Conservation (phyloP, 2,888 invertebrate species). For the Andrena fulva region DNA sequence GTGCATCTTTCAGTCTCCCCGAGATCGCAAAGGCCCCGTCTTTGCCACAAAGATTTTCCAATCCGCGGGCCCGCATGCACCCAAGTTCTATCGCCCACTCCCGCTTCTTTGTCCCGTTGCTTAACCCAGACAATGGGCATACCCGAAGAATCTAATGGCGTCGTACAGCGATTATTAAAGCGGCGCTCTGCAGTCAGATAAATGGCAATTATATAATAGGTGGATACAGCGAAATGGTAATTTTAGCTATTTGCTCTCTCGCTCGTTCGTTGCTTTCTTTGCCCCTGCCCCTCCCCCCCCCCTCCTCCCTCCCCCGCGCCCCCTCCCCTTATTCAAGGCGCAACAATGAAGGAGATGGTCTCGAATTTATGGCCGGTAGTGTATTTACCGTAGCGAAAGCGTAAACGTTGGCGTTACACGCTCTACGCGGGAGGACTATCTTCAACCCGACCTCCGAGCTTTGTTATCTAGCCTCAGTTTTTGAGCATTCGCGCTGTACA, state of each 20-base stretch:
- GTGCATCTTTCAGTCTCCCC: neutral
- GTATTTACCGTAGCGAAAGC: slow-evolving; percentile 23
- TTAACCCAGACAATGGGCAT: slow-evolving; percentile 16
- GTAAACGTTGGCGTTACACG: slow-evolving; percentile 18
- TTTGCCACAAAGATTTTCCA: neutral
- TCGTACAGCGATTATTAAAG: slow-evolving; percentile 45
- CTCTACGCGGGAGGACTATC: slow-evolving; percentile 11
- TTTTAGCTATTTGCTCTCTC: slow-evolving; percentile 18
- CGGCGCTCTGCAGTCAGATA: slow-evolving; percentile 18
- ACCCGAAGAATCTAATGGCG: slow-evolving; percentile 29
- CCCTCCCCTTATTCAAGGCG: neutral
- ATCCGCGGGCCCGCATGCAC: neutral
- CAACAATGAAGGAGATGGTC: slow-evolving; percentile 25
- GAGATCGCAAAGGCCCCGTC: neutral
- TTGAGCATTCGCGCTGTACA: slow-evolving; percentile 18
- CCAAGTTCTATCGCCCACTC: slow-evolving; percentile 7
- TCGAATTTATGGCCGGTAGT: slow-evolving; percentile 24
- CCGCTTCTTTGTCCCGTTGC: slow-evolving; percentile 8
- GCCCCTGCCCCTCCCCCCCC: neutral
- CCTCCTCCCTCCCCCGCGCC: neutral
- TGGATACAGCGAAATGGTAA: slow-evolving; percentile 19
- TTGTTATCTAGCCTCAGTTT: slow-evolving; percentile 6
- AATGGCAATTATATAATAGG: slow-evolving; percentile 37
- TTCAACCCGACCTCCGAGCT: slow-evolving; percentile 22
- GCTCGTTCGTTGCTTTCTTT: slow-evolving; percentile 30